Conservation (phyloP, 2,888 invertebrate genomes). For the Heteromurus nitidus region DNA sequence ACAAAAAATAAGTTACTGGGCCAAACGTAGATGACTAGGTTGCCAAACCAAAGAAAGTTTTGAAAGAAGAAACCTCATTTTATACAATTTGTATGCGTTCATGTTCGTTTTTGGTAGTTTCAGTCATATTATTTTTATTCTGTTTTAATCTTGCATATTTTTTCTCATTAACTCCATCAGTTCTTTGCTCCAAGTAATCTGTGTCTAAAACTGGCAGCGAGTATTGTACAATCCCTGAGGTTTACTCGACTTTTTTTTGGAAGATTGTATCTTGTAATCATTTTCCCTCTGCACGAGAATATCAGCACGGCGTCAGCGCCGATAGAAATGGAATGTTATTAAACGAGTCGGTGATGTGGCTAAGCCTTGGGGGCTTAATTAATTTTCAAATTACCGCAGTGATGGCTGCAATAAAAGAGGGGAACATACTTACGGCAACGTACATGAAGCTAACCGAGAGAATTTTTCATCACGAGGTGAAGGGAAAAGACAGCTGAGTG, state of each 20-base stretch:
- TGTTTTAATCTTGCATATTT: not conserved
- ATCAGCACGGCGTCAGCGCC: conserved; percentile 11
- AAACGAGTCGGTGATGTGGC: conserved; percentile 56
- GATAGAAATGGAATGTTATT: conserved; percentile 62
- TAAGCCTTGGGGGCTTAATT: conserved; percentile 63
- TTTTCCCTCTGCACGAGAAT: conserved; percentile 29
- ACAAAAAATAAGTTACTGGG: too few relatives aligned
- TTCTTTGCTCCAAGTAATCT: too few relatives aligned
- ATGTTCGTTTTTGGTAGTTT: too few relatives aligned
- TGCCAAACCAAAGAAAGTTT: too few relatives aligned
- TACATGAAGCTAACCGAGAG: conserved; percentile 39
- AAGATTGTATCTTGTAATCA: conserved; percentile 30
- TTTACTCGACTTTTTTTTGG: not conserved
- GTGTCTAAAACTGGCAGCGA: too few relatives aligned
- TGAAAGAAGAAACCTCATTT: too few relatives aligned
- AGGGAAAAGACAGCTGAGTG: conserved; percentile 31
- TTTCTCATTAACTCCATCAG: not conserved
- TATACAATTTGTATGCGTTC: too few relatives aligned
- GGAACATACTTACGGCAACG: conserved; percentile 39
- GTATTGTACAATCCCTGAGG: too few relatives aligned
- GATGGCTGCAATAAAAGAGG: conserved; percentile 57
- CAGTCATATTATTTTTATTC: too few relatives aligned
- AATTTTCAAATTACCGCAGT: conserved; percentile 60
- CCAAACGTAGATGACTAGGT: too few relatives aligned
- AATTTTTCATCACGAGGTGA: conserved; percentile 49